Evolutionary conservation across 2,113 vertebrate genomes (phyloP), one percentile per base, ranked within the genome.

Genomic region (Fulmarus glacialis): DNA sequence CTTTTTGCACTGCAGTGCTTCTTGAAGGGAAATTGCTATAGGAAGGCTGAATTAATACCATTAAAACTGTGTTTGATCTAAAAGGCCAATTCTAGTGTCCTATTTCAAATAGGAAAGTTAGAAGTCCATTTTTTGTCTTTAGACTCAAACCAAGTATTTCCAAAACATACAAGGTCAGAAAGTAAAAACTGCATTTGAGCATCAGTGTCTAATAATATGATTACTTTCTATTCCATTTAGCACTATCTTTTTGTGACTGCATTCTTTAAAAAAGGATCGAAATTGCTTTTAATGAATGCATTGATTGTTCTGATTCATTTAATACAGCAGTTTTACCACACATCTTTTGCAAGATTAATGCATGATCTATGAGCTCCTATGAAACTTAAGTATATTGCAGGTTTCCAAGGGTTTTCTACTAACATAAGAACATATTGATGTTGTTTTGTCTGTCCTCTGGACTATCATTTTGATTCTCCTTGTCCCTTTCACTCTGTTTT

Each of bases 361-460:
- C 87, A 89, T 93, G 86, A 79, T 73, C n/a, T 94, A 63, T 70
- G 36, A 87, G 88, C 87, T 97, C 47, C 27, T 93, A 7, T 89
- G 84, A 97, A 92, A 70, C 90, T 71, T 87, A 74, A 90, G 62
- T 55, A 68, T 72, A 84, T 64, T 91, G 36, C 40, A 66, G 66
- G 42, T 92, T 96, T 91, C 68, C 48, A 82, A 19, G 66, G 60
- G 47, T 84, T 95, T 84, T 75, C 43, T 88, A 78, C 73, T 95
- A 95, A 91, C 77, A 64, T 91, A 90, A 83, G 36, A 20, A 81
- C 90, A 81, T 87, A 91, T 58, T 90, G 91, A 68, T 98, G 90
- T 97, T 97, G 84, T 98, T 93, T 97, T 63, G 87, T 97, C 82
- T 98, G 91, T 97, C 92, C 64, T 94, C 47, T 96, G 71, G 94